These are phyloP conservation scores for Cinara cedri DNA, from an alignment of 2,888 invertebrate species.

Conservation along the genomic window DNA sequence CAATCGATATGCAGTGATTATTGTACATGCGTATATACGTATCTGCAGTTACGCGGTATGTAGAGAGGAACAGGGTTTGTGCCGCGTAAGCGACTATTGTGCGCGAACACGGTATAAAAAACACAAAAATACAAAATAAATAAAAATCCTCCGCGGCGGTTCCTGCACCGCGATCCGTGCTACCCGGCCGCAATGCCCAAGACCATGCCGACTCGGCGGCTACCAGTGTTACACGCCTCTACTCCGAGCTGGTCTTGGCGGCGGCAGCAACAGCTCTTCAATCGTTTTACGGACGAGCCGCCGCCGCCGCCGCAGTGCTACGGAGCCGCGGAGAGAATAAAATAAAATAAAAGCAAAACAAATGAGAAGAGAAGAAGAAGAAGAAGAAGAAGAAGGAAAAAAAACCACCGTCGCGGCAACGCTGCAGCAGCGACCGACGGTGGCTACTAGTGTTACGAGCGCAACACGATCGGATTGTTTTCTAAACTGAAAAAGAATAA, in stretches of 20 bases:
- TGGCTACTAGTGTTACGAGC: slow-evolving; percentile 51
- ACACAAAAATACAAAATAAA: slow-evolving; percentile 32
- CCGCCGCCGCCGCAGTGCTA: too few relatives aligned
- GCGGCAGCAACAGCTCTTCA: slow-evolving; percentile 10
- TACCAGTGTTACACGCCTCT: slow-evolving; percentile 51
- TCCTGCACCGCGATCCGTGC: slow-evolving; percentile 16
- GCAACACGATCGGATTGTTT: slow-evolving; percentile 56
- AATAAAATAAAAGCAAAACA: slow-evolving; percentile 3
- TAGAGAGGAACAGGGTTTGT: too few relatives aligned
- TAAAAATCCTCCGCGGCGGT: slow-evolving; percentile 30
- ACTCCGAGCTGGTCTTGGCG: slow-evolving; percentile 5
- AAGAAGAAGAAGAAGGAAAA: slow-evolving; percentile 52
- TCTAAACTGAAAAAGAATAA: slow-evolving; percentile 48
- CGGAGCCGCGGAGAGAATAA: too few relatives aligned
- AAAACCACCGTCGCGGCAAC: slow-evolving; percentile 33
- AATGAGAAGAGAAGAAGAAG: slow-evolving; percentile 43
- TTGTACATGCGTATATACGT: too few relatives aligned
- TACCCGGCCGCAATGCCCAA: too few relatives aligned
- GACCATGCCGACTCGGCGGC: slow-evolving; percentile 4
- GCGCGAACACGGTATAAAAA: background rate
- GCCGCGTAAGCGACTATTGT: slow-evolving; percentile 15
- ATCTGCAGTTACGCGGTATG: too few relatives aligned
- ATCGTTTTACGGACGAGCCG: background rate
- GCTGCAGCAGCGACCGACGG: slow-evolving; percentile 23
- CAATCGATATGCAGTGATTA: slow-evolving; percentile 18